Evolutionary conservation across 2,888 invertebrate genomes (phyloP), one percentile per base, ranked within the genome.

Genomic region (Gymnoscelis rufifasciata): DNA sequence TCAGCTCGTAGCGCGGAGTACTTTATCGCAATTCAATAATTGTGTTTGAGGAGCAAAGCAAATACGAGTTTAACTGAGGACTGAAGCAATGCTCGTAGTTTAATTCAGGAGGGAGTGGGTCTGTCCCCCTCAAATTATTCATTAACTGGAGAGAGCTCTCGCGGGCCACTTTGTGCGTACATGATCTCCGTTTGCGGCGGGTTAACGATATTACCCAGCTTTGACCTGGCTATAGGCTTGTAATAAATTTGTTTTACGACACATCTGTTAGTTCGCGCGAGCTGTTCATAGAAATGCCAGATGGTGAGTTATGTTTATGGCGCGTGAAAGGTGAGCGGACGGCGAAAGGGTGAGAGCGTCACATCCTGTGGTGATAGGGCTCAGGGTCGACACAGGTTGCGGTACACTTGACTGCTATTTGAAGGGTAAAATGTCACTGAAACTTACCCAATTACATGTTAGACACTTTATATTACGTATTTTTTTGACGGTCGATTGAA

Each of bases 131-230:
- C 51, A 63, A 64, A 71, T 69, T 66, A 69, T 66, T 71, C 60
- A 69, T 71, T 64, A 68, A 62, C 51, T 62, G 58, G 52, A 59
- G 59, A 54, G 60, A 64, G 58, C 57, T 53, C 54, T 55, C 53
- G 51, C 45, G 51, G 54, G 53, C 46, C 54, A 57, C 61, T 70
- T 64, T 64, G 57, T 64, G 60, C 55, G 55, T 59, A 56, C 55
- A 43, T 56, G 51, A 57, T 59, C 57, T 57, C 52, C 53, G 60
- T 59, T 66, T 63, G 62, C 54, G 59, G 57, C 51, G 55, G 60
- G 51, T 49, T 63, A 64, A 59, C 57, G 42, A 60, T 63, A 62
- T 61, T 62, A 61, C 48, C 43, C 48, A 31, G 47, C 44, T 53
- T 47, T 56, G 46, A 45, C 50, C 44, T 42, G 23, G 24, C 15